Conservation (phyloP, 2,888 invertebrate species). For the Rutpela maculata region DNA sequence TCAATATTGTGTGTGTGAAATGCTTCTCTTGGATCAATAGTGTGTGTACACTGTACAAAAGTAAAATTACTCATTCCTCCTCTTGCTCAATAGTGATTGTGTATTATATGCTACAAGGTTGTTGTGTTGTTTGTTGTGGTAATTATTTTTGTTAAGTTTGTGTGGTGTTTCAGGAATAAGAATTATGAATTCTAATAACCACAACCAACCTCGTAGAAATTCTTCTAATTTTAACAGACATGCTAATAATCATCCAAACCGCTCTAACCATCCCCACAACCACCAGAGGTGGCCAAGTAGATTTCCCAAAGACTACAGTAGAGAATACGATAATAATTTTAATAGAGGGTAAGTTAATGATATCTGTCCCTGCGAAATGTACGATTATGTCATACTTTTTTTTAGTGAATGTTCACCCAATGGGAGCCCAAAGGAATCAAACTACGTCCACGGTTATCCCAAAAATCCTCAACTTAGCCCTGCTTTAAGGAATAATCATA, state of each 20-base stretch:
- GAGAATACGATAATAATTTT: conserved; percentile 72
- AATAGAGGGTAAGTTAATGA: conserved; percentile 69
- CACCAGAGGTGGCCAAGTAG: conserved; percentile 72
- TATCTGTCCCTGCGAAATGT: background rate
- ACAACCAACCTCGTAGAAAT: conserved; percentile 71
- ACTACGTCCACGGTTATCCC: conserved; percentile 72
- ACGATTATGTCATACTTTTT: conserved; percentile 27
- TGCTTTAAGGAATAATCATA: conserved; percentile 68
- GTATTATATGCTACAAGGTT: conserved; percentile 62
- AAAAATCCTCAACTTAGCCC: conserved; percentile 72
- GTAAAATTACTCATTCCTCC: conserved; percentile 68
- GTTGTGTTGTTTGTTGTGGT: conserved; percentile 55
- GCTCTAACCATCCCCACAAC: conserved; percentile 69
- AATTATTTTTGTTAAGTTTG: conserved; percentile 52
- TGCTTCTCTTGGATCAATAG: conserved; percentile 71
- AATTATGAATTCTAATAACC: conserved; percentile 72
- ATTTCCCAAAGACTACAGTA: conserved; percentile 72
- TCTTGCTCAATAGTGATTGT: conserved; percentile 69
- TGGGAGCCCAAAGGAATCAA: conserved; percentile 71
- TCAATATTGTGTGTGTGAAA: conserved; percentile 57
- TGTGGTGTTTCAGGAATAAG: conserved; percentile 55
- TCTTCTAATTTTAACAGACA: conserved; percentile 72
- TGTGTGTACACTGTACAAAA: conserved; percentile 64
- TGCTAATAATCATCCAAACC: conserved; percentile 69
- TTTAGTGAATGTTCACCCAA: conserved; percentile 70